Evolutionary conservation across 2,113 vertebrate genomes (phyloP).

Genomic region (Pampusana beccarii): DNA sequence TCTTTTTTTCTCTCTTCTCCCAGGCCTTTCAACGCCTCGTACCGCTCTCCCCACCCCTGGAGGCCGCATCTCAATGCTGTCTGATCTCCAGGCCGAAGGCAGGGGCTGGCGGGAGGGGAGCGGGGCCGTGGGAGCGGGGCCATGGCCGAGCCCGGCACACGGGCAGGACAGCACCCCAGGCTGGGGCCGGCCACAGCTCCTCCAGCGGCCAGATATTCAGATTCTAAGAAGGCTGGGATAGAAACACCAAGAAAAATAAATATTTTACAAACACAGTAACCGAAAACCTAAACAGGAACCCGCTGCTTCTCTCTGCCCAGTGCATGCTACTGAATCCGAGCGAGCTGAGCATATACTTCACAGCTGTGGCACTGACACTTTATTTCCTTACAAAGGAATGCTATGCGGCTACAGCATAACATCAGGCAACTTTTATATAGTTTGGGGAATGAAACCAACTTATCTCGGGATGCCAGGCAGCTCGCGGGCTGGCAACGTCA

Average conservation of each 20-base stretch:
- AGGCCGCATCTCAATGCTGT: constrained; percentile 5
- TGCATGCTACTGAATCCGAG: background rate
- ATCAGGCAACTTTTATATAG: background rate
- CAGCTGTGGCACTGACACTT: constrained; percentile 56
- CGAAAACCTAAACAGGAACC: constrained; percentile 64
- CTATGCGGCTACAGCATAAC: background rate
- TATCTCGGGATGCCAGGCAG: background rate
- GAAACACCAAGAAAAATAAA: constrained; percentile 70
- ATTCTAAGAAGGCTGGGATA: constrained; percentile 17
- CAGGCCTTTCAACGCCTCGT: constrained; percentile 15
- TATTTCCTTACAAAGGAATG: constrained; percentile 51
- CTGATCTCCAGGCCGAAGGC: background rate
- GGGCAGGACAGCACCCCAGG: background rate
- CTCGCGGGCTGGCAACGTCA: background rate
- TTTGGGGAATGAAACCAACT: background rate
- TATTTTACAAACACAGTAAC: constrained; percentile 66
- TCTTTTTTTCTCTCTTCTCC: background rate
- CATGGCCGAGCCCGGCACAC: background rate
- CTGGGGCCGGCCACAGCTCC: background rate
- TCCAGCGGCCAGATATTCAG: constrained; percentile 51
- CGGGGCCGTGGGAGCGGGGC: background rate
- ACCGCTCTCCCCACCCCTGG: constrained; percentile 27
- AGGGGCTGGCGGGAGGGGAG: background rate
- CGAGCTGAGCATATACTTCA: background rate
- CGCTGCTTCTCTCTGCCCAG: background rate